Conservation (phyloP, 2,797 vertebrate genomes). For the Fratercula arctica region DNA sequence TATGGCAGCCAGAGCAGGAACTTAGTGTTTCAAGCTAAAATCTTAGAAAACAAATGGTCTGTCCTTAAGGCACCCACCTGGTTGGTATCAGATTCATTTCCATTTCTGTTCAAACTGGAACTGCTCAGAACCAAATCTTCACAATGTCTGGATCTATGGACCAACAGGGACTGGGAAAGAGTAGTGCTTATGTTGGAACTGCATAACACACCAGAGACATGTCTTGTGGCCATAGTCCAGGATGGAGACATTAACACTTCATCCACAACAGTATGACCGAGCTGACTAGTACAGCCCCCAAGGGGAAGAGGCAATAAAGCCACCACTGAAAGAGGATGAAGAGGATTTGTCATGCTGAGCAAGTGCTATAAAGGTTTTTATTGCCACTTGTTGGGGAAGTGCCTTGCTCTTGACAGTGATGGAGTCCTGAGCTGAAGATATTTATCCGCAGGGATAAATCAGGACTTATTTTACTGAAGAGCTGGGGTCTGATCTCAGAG, state of each 20-base stretch:
- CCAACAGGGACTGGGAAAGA: not conserved
- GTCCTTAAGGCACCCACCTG: not conserved
- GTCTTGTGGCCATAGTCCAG: not conserved
- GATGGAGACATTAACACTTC: not conserved
- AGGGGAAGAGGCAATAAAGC: not conserved
- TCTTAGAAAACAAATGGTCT: not conserved
- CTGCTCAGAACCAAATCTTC: not conserved
- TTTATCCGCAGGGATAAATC: conserved; percentile 32
- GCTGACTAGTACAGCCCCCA: not conserved
- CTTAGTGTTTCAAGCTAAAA: not conserved
- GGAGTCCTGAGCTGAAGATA: conserved; percentile 7
- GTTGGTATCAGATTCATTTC: not conserved
- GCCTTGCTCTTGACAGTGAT: not conserved
- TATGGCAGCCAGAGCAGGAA: not conserved
- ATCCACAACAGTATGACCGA: not conserved
- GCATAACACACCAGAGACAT: not conserved
- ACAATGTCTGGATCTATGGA: not conserved
- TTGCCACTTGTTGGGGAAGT: conserved; percentile 17
- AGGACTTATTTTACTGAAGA: not conserved
- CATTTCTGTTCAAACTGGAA: not conserved
- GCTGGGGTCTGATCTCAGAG: not conserved
- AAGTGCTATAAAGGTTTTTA: conserved; percentile 27
- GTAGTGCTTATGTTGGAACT: not conserved
- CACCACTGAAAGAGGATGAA: not conserved
- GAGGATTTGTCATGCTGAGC: not conserved